Conservation (phyloP, 2,888 invertebrate genomes). For the Norana najaformis region DNA sequence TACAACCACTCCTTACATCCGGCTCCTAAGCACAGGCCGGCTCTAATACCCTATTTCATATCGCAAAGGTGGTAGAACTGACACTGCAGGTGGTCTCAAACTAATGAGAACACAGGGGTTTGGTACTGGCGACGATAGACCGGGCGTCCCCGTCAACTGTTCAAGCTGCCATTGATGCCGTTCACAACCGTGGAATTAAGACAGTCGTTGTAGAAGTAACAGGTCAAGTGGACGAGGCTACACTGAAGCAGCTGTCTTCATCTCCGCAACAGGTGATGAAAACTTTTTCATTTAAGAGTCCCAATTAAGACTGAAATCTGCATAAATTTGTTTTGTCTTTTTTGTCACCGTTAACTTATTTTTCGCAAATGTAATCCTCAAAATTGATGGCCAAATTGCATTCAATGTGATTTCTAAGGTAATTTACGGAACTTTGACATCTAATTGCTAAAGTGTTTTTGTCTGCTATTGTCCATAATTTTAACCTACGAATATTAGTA, state of each 20-base stretch:
- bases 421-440: too few relatives aligned
- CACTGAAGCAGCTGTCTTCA: conserved; percentile 20
- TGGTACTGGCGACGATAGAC: too few relatives aligned
- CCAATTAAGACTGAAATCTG: neutral
- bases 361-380: too few relatives aligned
- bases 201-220: neutral
- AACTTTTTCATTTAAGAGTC: neutral
- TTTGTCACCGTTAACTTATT: neutral
- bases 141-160: conserved; percentile 13
- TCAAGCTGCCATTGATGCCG: conserved; percentile 7
- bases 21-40: too few relatives aligned
- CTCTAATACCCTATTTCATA: too few relatives aligned
- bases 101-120: too few relatives aligned
- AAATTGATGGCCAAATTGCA: too few relatives aligned
- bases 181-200: neutral
- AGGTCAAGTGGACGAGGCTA: neutral
- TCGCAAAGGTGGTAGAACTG: too few relatives aligned
- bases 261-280: conserved; percentile 21
- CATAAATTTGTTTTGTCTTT: neutral
- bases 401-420: too few relatives aligned
- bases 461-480: neutral
- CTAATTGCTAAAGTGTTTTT: too few relatives aligned
- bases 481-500: neutral
- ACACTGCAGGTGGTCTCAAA: too few relatives aligned
- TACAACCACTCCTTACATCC: too few relatives aligned